Evolutionary conservation across 2,888 invertebrate genomes (phyloP), one percentile per base, ranked within the genome.

Genomic region (Fragum sueziense): DNA sequence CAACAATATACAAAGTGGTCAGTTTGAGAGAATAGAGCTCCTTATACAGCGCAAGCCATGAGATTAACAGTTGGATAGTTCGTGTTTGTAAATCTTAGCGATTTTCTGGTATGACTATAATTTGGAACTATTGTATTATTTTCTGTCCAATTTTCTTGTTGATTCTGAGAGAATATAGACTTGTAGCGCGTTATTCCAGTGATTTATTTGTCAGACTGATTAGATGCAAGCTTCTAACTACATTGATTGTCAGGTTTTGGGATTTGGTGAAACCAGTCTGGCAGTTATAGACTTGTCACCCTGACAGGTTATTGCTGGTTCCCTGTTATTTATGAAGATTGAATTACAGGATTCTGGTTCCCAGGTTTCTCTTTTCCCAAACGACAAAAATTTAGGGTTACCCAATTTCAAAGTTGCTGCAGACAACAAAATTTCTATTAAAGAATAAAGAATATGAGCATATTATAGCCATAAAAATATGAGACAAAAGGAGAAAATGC

Each of bases 321-420:
- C 59, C 59, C 71, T 47, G 62, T 61, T 72, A 72, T 72, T 72
- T 72, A 72, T 72, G 72, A 72, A 72, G 51, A 72, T 72, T 72
- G 72, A 61, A 70, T 70, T 22, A 31, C 29, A 52, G 27, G 51
- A 41, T 67, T 69, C 52, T 27, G 3, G 27, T 41, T 67, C 33
- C 41, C n/a, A 2, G n/a, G 11, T 11, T 57, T 57, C 57, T 57
- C 29, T 14, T 57, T 57, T n/a, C n/a, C n/a, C n/a, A n/a, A n/a
- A n/a, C n/a, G n/a, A n/a, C n/a, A n/a, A n/a, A n/a, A n/a, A n/a
- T n/a, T n/a, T n/a, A n/a, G n/a, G n/a, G n/a, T n/a, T n/a, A n/a
- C n/a, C n/a, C n/a, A n/a, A n/a, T n/a, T n/a, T n/a, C n/a, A n/a
- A n/a, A n/a, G n/a, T n/a, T n/a, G n/a, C n/a, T n/a, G n/a, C n/a